Evolutionary conservation across 2,113 vertebrate species (phyloP).

Genomic region (Turnix velox): DNA sequence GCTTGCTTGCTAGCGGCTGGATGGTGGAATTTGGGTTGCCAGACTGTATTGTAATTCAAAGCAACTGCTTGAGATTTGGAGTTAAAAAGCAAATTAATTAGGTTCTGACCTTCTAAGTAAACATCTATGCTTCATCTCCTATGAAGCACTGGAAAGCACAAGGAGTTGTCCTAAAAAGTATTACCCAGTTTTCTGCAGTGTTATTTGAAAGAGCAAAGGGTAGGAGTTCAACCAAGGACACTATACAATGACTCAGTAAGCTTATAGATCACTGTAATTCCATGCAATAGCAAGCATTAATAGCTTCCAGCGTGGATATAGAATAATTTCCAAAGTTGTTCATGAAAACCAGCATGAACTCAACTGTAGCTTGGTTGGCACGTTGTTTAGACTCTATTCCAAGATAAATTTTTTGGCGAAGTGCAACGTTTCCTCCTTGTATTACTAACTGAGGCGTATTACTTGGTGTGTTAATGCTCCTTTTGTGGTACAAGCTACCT

Average conservation of each 20-base stretch:
- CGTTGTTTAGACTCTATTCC: background rate
- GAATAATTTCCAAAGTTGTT: background rate
- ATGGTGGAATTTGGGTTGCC: background rate
- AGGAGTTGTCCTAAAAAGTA: background rate
- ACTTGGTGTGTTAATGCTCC: background rate
- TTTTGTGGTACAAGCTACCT: background rate
- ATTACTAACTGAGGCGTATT: background rate
- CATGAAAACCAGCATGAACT: background rate
- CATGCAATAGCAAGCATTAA: background rate
- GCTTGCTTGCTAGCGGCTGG: background rate
- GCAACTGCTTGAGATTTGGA: background rate
- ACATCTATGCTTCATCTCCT: background rate
- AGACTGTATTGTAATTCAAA: background rate
- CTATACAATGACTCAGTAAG: background rate
- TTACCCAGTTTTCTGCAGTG: background rate
- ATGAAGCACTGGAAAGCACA: background rate
- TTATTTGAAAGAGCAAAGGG: background rate
- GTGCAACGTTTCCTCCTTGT: background rate
- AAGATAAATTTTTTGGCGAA: background rate
- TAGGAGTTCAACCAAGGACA: background rate
- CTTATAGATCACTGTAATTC: background rate
- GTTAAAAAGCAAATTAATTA: background rate
- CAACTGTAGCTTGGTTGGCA: background rate
- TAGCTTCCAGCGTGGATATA: background rate
- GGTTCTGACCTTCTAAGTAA: background rate